Base-by-base conservation (phyloP, 1,140 invertebrate species). In the Tribolium madens region DNA sequence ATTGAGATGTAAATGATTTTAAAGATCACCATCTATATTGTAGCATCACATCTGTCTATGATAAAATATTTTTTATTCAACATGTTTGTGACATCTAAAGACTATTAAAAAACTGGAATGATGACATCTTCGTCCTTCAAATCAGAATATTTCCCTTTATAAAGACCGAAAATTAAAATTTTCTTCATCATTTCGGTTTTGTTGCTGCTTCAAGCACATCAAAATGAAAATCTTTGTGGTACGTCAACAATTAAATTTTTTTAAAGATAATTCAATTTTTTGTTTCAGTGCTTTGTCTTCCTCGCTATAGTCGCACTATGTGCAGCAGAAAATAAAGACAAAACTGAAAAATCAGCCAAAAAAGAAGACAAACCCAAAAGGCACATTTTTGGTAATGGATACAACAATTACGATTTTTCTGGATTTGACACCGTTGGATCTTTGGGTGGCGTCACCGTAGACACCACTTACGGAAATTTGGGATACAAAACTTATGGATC, bases 301-400 rank as follows among this genome's bases (percentile, higher is more conserved):
- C 7, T 72, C 5, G 47, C 15, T 3, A 12, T 13, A 1, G 13
- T 50, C 12, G 47, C 70, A 15, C 10, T 26, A 17, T 14, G 26
- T 52, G 15, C 47, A 1, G 26, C 70, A 0, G 47, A 72, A 6
- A 26, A 48, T 48, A 50, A 21, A 7, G 50, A 72, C 36, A 72
- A 72, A 3, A 72, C 0, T 50, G 47, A 12, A 3, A 72, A 50
- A 33, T 10, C 12, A n/a, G 26, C 57, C 9, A 50, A n/a, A 1
- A 64, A 64, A 64, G 57, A 64, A 31, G 57, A 64, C 12, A 72
- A 72, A 26, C 70, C 70, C 0, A 72, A 72, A 72, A 46, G 70
- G n/a, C 10, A 9, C 21, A 3, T 72, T 2, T 33, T 33, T 4
- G n/a, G 14, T 31, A 13, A 10, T 42, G 57, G 57, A 0, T 33